These are phyloP conservation scores for Pygoscelis adeliae DNA, from an alignment of 2,113 vertebrate genomes.

Conservation along the genomic window DNA sequence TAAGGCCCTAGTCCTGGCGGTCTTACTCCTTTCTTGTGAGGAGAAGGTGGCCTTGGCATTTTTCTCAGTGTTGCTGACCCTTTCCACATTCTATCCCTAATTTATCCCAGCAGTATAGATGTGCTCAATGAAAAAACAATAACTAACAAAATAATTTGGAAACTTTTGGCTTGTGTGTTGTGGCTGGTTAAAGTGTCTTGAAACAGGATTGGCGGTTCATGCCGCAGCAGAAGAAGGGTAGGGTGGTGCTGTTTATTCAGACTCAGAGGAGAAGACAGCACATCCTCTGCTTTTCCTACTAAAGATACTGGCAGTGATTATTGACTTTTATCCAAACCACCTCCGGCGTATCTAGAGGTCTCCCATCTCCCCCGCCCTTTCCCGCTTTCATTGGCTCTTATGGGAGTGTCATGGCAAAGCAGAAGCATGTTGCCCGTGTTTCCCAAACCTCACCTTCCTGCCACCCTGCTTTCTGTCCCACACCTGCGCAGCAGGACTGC, in stretches of 20 bases:
- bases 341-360: background rate
- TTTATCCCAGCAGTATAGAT: background rate
- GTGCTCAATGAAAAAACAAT: background rate
- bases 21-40: background rate
- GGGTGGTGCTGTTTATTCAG: background rate
- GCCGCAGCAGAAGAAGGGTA: background rate
- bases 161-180: background rate
- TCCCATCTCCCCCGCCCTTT: background rate
- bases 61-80: background rate
- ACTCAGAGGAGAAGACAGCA: background rate
- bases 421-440: background rate
- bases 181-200: background rate
- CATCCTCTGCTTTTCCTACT: background rate
- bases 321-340: background rate
- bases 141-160: background rate
- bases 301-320: background rate
- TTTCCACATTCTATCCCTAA: background rate
- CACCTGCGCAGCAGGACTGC: background rate
- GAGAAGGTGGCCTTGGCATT: background rate
- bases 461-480: fast-evolving
- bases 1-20: background rate
- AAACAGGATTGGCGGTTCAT: background rate
- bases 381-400: background rate
- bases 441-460: background rate
- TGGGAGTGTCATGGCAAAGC: background rate